Evolutionary conservation across 1,140 invertebrate species (phyloP).

Genomic region (Doryteuthis pealeii): DNA sequence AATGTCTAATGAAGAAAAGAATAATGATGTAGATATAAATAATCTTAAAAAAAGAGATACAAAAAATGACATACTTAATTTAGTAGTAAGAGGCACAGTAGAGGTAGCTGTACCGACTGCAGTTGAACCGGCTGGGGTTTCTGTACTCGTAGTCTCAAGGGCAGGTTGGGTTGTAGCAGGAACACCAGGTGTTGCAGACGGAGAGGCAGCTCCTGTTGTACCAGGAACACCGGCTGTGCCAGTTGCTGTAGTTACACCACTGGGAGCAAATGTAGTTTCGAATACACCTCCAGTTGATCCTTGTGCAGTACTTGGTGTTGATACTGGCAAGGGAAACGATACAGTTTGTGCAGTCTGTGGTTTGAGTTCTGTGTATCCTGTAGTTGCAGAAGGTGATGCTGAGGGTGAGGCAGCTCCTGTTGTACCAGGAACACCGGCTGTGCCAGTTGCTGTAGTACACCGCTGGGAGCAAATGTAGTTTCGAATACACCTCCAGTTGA

Average conservation of each 20-base stretch:
- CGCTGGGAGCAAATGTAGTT: not conserved
- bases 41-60: too few relatives aligned
- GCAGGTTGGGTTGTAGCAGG: not conserved
- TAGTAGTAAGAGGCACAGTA: not conserved
- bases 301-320: not conserved
- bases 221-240: too few relatives aligned
- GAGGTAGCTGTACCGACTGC: not conserved
- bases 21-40: too few relatives aligned
- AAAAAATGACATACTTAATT: too few relatives aligned
- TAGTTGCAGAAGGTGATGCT: not conserved
- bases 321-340: not conserved
- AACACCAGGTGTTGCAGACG: not conserved
- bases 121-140: not conserved
- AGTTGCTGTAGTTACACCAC: too few relatives aligned
- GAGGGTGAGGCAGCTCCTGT: not conserved
- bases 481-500: not conserved
- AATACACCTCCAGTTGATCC: too few relatives aligned
- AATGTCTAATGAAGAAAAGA: too few relatives aligned
- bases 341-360: not conserved
- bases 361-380: not conserved
- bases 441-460: not conserved
- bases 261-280: too few relatives aligned
- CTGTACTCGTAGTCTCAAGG: not conserved
- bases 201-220: not conserved
- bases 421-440: not conserved